A percentile compares a stretch with the other conserved stretches of the same genome.
Conservation (phyloP, 2,797 vertebrate species). For the Toxotes lorentzi region DNA sequence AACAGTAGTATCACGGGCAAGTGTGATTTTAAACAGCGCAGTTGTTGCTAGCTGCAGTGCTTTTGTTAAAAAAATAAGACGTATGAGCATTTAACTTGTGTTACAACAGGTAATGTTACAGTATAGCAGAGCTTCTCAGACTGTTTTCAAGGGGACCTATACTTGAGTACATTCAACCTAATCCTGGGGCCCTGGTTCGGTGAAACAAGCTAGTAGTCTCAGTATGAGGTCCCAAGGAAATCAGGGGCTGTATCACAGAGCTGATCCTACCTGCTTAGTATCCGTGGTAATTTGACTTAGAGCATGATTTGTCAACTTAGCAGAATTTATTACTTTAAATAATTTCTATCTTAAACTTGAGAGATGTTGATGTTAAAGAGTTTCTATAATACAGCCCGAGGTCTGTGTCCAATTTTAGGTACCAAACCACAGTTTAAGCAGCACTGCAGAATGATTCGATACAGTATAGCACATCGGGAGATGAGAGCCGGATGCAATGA, state of each 20-base stretch:
- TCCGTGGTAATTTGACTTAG: neutral
- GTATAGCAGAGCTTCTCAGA: conserved; percentile 13
- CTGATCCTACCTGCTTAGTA: neutral
- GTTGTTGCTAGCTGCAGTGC: conserved; percentile 30
- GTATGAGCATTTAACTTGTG: conserved; percentile 2
- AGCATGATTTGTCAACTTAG: conserved; percentile 14
- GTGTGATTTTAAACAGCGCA: conserved; percentile 28
- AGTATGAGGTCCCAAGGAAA: neutral
- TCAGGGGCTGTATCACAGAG: conserved; percentile 29
- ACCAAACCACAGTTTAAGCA: conserved; percentile 32
- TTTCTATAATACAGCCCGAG: conserved; percentile 40
- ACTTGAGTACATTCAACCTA: neutral
- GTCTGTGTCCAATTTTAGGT: conserved; percentile 4
- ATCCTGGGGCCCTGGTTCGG: conserved; percentile 2
- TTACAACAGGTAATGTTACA: conserved; percentile 33
- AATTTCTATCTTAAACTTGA: neutral
- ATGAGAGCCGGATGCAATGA: conserved; percentile 29
- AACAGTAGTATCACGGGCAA: conserved; percentile 27
- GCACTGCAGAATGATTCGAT: conserved; percentile 37
- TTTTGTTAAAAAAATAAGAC: conserved; percentile 28
- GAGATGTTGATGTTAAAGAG: conserved; percentile 6
- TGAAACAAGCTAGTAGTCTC: conserved; percentile 16
- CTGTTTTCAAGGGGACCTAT: neutral
- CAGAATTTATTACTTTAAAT: conserved; percentile 12
- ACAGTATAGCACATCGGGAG: conserved; percentile 35